phyloP scores from a whole-genome alignment of 2,797 vertebrate genomes.

The Poeciliopsis presidionis region DNA sequence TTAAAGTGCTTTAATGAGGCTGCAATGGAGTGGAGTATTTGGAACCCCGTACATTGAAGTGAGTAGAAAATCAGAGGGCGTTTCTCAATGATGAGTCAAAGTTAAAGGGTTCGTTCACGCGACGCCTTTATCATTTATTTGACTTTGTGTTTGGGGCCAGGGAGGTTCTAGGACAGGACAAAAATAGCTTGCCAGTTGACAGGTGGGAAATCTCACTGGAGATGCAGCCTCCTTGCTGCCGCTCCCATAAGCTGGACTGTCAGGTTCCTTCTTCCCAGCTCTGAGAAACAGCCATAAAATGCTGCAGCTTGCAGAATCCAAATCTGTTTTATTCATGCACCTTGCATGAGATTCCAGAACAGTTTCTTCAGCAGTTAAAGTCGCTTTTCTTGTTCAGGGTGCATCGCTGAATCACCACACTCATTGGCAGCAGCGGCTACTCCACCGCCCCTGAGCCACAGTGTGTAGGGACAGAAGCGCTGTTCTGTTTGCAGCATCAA shows the following conservation, averaged over 20 bases:
- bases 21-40: no score
- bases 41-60: neutral
- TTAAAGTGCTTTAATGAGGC: no score
- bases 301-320: constrained; percentile 18
- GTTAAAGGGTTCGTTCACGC: neutral
- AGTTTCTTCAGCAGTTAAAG: constrained; percentile 1
- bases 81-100: neutral
- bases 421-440: constrained; percentile 15
- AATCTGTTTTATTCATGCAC: constrained; percentile 16
- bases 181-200: constrained; percentile 13
- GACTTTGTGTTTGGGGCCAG: neutral
- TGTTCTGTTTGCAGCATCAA: constrained; percentile 42
- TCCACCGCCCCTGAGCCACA: constrained; percentile 20
- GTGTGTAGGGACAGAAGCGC: constrained; percentile 16
- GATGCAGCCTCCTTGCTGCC: constrained; percentile 46
- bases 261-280: constrained; percentile 32
- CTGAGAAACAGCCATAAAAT: constrained; percentile 32
- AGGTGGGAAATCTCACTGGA: constrained; percentile 57
- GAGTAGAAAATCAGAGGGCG: neutral
- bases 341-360: neutral
- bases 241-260: constrained; percentile 55
- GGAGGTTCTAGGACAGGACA: constrained; percentile 2
- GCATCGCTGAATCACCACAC: constrained; percentile 1
- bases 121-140: neutral
- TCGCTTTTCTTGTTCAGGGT: neutral